Evolutionary conservation across 2,113 vertebrate species (phyloP), one percentile per base, ranked within the genome.

Genomic region (Clarias magur): DNA sequence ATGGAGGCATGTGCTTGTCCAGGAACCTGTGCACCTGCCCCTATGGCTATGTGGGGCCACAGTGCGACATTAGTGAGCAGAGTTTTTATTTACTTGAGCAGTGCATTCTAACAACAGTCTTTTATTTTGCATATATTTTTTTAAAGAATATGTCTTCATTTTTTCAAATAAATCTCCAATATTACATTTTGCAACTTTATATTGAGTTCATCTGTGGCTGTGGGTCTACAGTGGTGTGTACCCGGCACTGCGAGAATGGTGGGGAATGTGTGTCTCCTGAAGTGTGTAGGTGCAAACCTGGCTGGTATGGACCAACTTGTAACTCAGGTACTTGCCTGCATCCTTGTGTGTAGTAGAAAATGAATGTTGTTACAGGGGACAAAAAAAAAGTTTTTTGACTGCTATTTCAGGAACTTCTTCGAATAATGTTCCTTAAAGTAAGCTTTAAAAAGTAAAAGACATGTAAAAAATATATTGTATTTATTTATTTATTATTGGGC

Each of bases 241-340:
- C 94, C 92, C 96, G 95, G 42, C 96, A 98, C 90, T 99, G 97
- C 93, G 97, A 99, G 91, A 97, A 99, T 7, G 97, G 97, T 70
- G 97, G 97, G 0, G 73, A 96, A 86, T 98, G 97, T 83, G 90
- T 97, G 60, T 92, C 94, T 83, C 97, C 97, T 54, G 97, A 97
- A 63, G 93, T 93, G 85, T 99, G 96, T 88, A 92, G 95, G 82
- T 98, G 97, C 89, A 94, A 93, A 88, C 89, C 92, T 0, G 97
- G 97, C 87, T 99, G 97, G 97, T 93, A 90, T 0, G 97, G 97
- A 92, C 97, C 97, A 0, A 98, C 96, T 0, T 98, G 97, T 85
- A 92, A 92, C 88, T 96, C 96, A 95, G 96, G 98, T 99, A 96
- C 90, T 80, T 63, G 8, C 16, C 68, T 53, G 75, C 12, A 30